Base-by-base conservation (phyloP, 2,888 invertebrate genomes). In the Aleiodes testaceus region DNA sequence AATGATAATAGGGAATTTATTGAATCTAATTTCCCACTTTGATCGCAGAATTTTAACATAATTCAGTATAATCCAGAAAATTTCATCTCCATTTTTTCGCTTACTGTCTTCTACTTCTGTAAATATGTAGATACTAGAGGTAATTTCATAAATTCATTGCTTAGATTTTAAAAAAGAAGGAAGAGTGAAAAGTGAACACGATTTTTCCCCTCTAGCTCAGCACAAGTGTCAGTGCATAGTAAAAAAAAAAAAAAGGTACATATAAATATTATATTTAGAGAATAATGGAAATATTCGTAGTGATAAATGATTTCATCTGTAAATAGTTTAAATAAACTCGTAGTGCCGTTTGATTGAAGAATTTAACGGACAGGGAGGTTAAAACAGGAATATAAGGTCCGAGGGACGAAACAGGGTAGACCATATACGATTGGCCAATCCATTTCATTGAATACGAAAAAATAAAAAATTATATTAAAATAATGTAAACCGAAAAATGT, bases 321-420 rank as follows among this genome's bases (percentile, higher is more conserved):
- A 49, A 36, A 61, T 63, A 49, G 49, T 69, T 36, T 50, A 36
- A 66, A 30, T 36, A 50, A 30, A 50, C 66, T 20, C 18, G 42
- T 66, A 50, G 49, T 9, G 49, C 50, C 50, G 65, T 65, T 65
- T 47, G 49, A 65, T 65, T 49, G 65, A 47, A 65, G 26, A 36
- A 59, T 36, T 47, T 59, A 7, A 59, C 53, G 55, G 44, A 42
- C 49, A 64, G 16, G 26, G n/a, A 66, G 44, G 7, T 20, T 26
- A 53, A 14, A 69, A 66, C 52, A 22, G 45, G 36, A 14, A 36
- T n/a, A 53, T 53, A 53, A 50, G 22, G 79, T 83, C 81, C 79
- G 78, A 76, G 81, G 82, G 83, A 83, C 82, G 78, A 82, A 82
- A 84, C 82, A 84, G 84, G 84, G 83, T 84, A 82, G 80, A 78